Percentiles rank a stretch among this genome's conserved stretches.
phyloP scores from a whole-genome alignment of 2,888 invertebrate species.

The Lasioglossum figueresi region DNA sequence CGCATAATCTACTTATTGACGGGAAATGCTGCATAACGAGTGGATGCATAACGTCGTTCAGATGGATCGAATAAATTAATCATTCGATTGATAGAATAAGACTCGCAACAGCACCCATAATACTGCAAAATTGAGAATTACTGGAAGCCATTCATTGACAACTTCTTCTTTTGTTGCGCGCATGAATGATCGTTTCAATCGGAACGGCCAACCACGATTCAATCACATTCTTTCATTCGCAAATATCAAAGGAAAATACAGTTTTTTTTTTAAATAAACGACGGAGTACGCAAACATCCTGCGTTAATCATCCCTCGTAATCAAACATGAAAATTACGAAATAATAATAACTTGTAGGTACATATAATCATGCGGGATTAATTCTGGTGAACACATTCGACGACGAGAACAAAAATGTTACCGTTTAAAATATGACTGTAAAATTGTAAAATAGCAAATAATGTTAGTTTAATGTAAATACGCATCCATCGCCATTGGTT shows the following conservation, averaged over 20 bases:
- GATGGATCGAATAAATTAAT: conserved; percentile 59
- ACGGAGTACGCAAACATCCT: not conserved
- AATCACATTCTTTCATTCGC: not conserved
- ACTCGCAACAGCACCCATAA: conserved; percentile 33
- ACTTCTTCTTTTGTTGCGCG: not conserved
- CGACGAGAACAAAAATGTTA: not conserved
- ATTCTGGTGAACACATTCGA: not conserved
- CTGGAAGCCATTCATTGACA: not conserved
- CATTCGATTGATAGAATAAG: conserved; percentile 60
- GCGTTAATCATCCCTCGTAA: not conserved
- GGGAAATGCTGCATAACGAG: conserved; percentile 67
- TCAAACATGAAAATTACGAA: not conserved
- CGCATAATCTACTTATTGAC: conserved; percentile 67
- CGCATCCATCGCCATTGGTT: too few species aligned
- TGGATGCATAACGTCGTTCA: conserved; percentile 38
- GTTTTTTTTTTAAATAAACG: not conserved
- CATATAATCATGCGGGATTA: not conserved
- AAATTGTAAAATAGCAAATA: too few species aligned
- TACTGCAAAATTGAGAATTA: conserved; percentile 10
- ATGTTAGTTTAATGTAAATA: too few species aligned
- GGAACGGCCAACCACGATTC: not conserved
- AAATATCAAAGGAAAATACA: not conserved
- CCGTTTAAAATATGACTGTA: too few species aligned
- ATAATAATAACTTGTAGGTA: not conserved
- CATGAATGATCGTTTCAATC: not conserved